Evolutionary conservation across 2,888 invertebrate species (phyloP).

Genomic region (Prosapia bicincta): DNA sequence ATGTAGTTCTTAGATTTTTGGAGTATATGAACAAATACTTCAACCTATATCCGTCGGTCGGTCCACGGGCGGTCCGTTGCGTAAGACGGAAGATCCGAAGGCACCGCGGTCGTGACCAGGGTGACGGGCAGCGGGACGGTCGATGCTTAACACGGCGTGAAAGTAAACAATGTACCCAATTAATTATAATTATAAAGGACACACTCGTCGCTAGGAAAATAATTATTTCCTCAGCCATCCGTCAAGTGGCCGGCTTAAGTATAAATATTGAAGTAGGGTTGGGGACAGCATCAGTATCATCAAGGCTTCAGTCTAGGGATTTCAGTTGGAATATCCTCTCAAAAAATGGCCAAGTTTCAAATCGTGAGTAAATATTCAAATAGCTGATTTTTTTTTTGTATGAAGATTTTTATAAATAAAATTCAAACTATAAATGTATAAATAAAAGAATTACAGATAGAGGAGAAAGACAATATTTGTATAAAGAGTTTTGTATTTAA

Average conservation of each 20-base stretch:
- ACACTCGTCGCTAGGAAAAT: not conserved
- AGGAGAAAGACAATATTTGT: too few species aligned
- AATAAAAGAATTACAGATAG: too few species aligned
- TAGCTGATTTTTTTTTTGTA: too few species aligned
- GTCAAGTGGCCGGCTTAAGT: not conserved
- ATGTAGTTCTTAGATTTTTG: too few species aligned
- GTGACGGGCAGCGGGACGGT: not conserved
- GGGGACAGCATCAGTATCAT: not conserved
- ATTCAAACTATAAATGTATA: too few species aligned
- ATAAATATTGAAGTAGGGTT: not conserved
- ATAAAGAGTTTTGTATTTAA: too few species aligned
- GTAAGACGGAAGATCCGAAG: too few species aligned
- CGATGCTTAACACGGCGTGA: constrained; percentile 6
- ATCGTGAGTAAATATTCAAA: not conserved
- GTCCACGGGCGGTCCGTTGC: too few species aligned
- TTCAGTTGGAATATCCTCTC: not conserved
- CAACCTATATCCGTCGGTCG: too few species aligned
- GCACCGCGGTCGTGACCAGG: not conserved
- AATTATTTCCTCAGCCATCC: not conserved
- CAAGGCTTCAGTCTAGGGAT: not conserved
- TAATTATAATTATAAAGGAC: constrained; percentile 23
- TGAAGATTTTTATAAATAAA: too few species aligned
- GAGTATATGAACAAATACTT: too few species aligned
- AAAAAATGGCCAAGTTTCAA: not conserved
- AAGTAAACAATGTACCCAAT: constrained; percentile 26